Evolutionary conservation across 2,113 vertebrate genomes (phyloP).

Genomic region (Canis aureus): DNA sequence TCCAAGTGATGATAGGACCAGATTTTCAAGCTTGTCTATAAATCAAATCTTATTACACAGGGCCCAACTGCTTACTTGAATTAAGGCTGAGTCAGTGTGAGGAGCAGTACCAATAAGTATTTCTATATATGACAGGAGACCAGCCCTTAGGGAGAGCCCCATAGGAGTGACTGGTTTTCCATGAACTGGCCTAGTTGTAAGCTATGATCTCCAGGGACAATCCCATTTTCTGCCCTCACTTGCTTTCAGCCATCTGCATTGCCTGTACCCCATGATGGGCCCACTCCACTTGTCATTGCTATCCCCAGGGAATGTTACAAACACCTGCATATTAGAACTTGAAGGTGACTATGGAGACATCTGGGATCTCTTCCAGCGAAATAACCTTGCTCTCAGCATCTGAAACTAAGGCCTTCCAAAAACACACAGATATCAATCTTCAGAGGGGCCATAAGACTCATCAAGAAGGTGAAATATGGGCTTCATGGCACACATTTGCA

Average conservation of each 20-base stretch:
- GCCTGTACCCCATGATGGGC: background rate
- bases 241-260: background rate
- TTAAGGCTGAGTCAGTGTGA: background rate
- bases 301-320: background rate
- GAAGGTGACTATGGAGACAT: background rate
- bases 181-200: background rate
- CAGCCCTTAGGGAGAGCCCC: background rate
- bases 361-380: background rate
- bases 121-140: background rate
- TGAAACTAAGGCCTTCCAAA: background rate
- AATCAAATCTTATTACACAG: background rate
- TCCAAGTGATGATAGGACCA: background rate
- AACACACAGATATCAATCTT: background rate
- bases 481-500: background rate
- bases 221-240: background rate
- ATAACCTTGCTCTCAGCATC: background rate
- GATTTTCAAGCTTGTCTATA: background rate
- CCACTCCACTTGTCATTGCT: background rate
- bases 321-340: background rate
- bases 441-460: background rate
- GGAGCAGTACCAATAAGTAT: background rate
- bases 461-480: background rate
- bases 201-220: background rate
- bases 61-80: background rate
- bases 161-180: background rate